Conservation (phyloP, 2,888 invertebrate species). For the Pristionchus maxplancki region DNA sequence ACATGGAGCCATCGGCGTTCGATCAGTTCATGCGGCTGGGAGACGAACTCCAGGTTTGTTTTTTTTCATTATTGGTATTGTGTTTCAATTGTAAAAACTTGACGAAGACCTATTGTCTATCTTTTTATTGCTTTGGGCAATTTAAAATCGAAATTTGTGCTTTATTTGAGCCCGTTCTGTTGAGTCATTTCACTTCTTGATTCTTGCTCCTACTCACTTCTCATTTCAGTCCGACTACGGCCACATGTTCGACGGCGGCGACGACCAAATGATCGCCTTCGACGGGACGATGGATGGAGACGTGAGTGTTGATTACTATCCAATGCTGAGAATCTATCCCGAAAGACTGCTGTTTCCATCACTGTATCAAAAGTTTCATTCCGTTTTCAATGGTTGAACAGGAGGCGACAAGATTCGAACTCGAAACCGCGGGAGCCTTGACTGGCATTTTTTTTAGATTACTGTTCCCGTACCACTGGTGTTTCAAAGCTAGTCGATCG, state of each 20-base stretch:
- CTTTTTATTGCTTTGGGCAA: no score
- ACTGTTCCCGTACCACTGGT: no score
- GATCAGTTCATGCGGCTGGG: slow-evolving; percentile 13
- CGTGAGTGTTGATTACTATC: not conserved
- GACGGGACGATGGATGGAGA: slow-evolving; percentile 10
- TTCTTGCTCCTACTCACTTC: not conserved
- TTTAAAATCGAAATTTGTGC: no score
- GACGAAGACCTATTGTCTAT: not conserved
- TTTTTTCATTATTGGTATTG: not conserved
- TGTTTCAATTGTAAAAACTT: not conserved
- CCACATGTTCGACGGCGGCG: not conserved
- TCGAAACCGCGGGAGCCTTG: no score
- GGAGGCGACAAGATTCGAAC: no score
- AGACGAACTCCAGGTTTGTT: slow-evolving; percentile 36
- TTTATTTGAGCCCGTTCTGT: no score
- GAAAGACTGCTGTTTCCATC: no score
- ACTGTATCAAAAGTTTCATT: no score
- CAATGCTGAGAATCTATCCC: not conserved
- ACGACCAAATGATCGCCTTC: not conserved
- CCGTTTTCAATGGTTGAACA: no score
- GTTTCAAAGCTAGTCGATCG: no score
- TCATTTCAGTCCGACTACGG: slow-evolving; percentile 18
- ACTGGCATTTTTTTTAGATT: no score
- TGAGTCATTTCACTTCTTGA: no score
- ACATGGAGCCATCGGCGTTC: slow-evolving; percentile 34